Conservation (phyloP, 2,113 vertebrate genomes). For the Sylvietta virens region DNA sequence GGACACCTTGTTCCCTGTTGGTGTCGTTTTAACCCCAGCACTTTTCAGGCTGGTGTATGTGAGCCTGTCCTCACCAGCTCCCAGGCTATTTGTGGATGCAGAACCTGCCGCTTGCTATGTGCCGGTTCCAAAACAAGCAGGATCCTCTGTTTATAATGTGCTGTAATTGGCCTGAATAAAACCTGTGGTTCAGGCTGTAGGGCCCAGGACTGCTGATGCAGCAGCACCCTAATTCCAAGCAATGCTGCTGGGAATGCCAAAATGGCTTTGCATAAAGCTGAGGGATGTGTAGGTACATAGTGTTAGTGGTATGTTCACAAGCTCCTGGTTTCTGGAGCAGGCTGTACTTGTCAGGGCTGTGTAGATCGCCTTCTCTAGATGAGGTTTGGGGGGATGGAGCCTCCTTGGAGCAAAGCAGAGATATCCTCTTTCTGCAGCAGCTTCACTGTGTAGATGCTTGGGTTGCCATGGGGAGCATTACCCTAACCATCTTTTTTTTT, state of each 20-base stretch:
- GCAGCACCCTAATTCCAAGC: background rate
- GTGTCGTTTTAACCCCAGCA: background rate
- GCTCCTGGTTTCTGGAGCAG: background rate
- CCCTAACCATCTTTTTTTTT: background rate
- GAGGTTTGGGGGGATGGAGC: background rate
- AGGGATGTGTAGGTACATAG: background rate
- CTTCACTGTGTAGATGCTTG: background rate
- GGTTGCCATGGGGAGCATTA: background rate
- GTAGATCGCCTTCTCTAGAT: background rate
- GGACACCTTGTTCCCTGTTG: background rate
- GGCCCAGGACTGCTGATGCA: background rate
- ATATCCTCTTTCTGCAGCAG: background rate
- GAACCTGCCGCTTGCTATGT: background rate
- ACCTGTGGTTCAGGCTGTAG: background rate
- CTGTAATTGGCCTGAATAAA: conserved; percentile 4
- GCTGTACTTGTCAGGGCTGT: background rate
- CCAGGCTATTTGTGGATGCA: background rate
- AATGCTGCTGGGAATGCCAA: background rate
- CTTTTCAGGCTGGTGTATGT: background rate
- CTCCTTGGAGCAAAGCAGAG: background rate
- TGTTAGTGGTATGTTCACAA: background rate
- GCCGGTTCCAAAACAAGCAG: background rate
- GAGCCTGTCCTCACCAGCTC: background rate
- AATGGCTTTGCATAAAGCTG: background rate
- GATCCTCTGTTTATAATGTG: conserved; percentile 24